Evolutionary conservation across 2,888 invertebrate species (phyloP).

Genomic region (Pandemis corylana): DNA sequence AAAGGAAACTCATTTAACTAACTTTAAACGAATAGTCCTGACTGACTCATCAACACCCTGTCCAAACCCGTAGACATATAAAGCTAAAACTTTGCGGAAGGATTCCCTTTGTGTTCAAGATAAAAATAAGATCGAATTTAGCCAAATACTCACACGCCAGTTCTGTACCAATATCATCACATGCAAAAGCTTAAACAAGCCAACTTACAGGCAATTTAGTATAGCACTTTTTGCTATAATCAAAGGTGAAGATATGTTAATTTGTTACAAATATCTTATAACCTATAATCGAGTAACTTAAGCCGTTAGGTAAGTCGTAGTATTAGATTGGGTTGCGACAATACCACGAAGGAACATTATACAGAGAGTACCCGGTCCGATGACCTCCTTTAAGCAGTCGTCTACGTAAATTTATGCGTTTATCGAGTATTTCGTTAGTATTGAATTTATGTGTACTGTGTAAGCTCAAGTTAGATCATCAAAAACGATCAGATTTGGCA

Average conservation of each 20-base stretch:
- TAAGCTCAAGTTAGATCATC: neutral
- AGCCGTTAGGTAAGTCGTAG: constrained; percentile 49
- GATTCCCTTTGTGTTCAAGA: too few relatives aligned
- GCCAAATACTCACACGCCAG: neutral
- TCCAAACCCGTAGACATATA: too few relatives aligned
- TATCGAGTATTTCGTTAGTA: constrained; percentile 29
- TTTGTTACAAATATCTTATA: constrained; percentile 22
- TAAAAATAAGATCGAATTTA: too few relatives aligned
- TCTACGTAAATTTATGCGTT: constrained; percentile 33
- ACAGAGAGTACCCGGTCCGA: constrained; percentile 59
- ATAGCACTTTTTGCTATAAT: constrained; percentile 29
- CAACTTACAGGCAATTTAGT: constrained; percentile 25
- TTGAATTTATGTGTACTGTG: neutral
- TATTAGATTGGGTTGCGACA: constrained; percentile 52
- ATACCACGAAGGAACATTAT: constrained; percentile 54
- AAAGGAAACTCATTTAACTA: neutral
- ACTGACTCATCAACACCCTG: too few relatives aligned
- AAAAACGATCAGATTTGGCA: neutral
- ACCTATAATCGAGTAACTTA: constrained; percentile 22
- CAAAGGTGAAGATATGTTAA: constrained; percentile 39
- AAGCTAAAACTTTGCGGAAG: too few relatives aligned
- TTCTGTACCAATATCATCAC: neutral
- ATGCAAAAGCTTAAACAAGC: constrained; percentile 11
- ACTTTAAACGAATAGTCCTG: too few relatives aligned
- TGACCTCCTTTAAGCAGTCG: constrained; percentile 52